Base-by-base conservation (phyloP, 2,888 invertebrate genomes). In the Tenthredo mesomela region DNA sequence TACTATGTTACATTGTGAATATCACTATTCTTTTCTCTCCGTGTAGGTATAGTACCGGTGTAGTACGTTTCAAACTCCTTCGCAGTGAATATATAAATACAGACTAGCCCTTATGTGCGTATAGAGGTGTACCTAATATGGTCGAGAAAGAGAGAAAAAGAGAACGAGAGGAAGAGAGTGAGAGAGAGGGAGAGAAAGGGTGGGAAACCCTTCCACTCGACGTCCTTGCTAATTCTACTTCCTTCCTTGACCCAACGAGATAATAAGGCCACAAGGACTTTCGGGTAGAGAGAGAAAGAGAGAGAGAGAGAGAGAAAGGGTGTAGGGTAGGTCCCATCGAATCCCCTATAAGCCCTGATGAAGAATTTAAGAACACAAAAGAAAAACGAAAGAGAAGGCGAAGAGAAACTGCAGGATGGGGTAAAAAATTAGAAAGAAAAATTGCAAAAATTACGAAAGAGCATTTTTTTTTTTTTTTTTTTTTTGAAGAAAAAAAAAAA, bases 131-230 rank as follows among this genome's bases (percentile, higher is more conserved):
- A n/a, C 54, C n/a, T 54, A n/a, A 54, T 54, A 54, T 54, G n/a
- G n/a, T 54, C 54, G n/a, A 50, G n/a, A 50, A 18, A 50, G 47
- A 15, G n/a, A n/a, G n/a, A 29, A 29, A 29, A 29, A 29, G 29
- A 29, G 29, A 29, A 7, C n/a, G n/a, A 54, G 7, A n/a, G 50
- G 4, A 4, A 50, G 50, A 18, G 50, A 50, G n/a, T 6, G 25
- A 25, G 61, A 61, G 25, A 61, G 25, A 61, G 25, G 12, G 10
- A 25, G 25, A 61, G 61, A 61, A 61, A 25, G 61, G 25, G 25
- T 12, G 25, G 61, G 58, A 80, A 61, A 58, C 78, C 78, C 61
- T 80, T 40, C 78, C 37, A 80, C 78, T 80, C 37, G n/a, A 61
- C 61, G 15, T 58, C 80, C 29, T 40, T 61, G 58, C 37, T 80